Percentiles rank a stretch among this genome's conserved stretches.
Evolutionary conservation across 2,113 vertebrate species (phyloP).

Genomic region (Stictonetta naevosa): DNA sequence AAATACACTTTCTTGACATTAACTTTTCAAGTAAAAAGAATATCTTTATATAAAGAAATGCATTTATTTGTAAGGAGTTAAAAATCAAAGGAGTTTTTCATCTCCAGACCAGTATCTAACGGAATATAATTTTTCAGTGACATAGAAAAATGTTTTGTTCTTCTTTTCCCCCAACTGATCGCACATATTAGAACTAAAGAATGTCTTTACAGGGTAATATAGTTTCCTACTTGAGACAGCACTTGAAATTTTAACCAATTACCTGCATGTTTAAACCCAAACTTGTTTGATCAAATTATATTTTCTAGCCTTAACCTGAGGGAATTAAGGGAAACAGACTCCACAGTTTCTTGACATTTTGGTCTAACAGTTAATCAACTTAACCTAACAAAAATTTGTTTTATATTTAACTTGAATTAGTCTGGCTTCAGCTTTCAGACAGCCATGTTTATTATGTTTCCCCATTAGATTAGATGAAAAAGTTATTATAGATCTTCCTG

Average conservation of each 20-base stretch:
- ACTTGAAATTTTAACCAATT: constrained; percentile 20
- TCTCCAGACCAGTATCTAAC: background rate
- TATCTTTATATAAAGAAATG: background rate
- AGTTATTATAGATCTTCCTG: background rate
- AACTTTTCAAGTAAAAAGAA: background rate
- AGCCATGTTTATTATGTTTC: background rate
- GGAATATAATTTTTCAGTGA: background rate
- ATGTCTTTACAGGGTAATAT: background rate
- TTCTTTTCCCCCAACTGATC: background rate
- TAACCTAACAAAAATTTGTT: background rate
- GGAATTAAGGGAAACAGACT: background rate
- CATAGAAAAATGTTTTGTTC: background rate
- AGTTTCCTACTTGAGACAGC: constrained; percentile 26
- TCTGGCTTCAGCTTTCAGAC: background rate
- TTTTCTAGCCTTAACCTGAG: background rate
- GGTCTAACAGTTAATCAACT: background rate
- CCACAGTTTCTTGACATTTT: background rate
- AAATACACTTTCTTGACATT: background rate
- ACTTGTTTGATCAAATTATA: constrained; percentile 10
- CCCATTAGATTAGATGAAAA: background rate
- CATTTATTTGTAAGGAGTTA: background rate
- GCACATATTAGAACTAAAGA: constrained; percentile 17
- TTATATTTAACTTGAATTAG: background rate
- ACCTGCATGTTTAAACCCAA: background rate
- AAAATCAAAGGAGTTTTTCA: background rate